Conservation (phyloP, 2,888 invertebrate species). For the Sympetrum striolatum region DNA sequence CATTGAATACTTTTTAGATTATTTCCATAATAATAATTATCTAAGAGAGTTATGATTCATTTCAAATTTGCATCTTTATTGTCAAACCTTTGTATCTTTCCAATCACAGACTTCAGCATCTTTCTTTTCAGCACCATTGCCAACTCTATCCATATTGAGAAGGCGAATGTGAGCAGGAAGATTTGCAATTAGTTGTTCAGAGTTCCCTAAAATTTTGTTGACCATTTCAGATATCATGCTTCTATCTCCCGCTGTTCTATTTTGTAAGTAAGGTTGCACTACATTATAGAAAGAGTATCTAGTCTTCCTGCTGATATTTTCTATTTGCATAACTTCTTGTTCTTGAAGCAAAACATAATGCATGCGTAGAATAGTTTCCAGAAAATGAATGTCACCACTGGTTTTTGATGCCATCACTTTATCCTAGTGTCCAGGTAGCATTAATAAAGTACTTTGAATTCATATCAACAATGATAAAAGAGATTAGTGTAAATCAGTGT, state of each 20-base stretch:
- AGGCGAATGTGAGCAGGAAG: background rate
- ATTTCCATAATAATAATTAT: too few species aligned
- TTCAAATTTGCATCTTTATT: too few species aligned
- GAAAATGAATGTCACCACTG: background rate
- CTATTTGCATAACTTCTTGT: background rate
- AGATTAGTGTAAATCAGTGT: too few species aligned
- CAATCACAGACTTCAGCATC: too few species aligned
- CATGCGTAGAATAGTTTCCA: background rate
- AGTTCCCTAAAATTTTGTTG: background rate
- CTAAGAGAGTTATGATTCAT: too few species aligned
- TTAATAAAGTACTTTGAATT: too few species aligned
- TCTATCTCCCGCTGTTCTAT: background rate
- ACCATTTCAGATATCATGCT: background rate
- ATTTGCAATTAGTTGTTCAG: background rate
- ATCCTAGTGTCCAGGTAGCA: too few species aligned
- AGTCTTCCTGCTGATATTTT: background rate
- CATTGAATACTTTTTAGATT: too few species aligned
- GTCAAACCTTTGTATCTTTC: too few species aligned
- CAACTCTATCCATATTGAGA: background rate
- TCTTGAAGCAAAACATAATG: background rate
- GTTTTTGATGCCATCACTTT: too few species aligned
- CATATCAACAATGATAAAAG: too few species aligned
- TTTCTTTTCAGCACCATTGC: background rate
- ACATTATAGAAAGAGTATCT: background rate
- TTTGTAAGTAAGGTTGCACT: background rate